Conservation (phyloP, 2,888 invertebrate genomes). For the Torymus aiolomorphi region DNA sequence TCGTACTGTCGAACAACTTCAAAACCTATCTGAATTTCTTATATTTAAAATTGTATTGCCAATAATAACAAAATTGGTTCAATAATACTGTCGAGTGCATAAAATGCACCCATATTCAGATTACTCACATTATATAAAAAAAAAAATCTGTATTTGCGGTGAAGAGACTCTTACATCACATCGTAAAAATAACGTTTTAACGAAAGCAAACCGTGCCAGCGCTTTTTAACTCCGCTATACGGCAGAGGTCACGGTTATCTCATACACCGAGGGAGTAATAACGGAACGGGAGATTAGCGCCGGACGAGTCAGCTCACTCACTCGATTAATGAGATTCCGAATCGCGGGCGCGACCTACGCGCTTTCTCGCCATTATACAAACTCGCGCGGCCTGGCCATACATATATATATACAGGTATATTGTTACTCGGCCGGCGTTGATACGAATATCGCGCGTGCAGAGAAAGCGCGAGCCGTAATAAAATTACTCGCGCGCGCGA, state of each 20-base stretch:
- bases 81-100: too few species aligned
- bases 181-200: too few species aligned
- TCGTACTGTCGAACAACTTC: too few species aligned
- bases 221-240: too few species aligned
- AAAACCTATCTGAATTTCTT: too few species aligned
- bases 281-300: constrained; percentile 8
- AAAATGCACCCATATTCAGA: too few species aligned
- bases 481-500: constrained; percentile 23
- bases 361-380: constrained; percentile 18
- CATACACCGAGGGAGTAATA: not conserved
- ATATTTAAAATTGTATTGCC: too few species aligned
- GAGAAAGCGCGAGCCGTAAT: constrained; percentile 35
- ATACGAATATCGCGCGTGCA: constrained; percentile 24
- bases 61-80: too few species aligned
- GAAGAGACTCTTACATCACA: too few species aligned
- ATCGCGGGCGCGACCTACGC: constrained; percentile 6
- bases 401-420: not conserved
- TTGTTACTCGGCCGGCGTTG: constrained; percentile 4
- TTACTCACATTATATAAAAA: too few species aligned
- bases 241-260: not conserved
- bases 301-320: constrained; percentile 9
- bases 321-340: constrained; percentile 37
- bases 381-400: not conserved
- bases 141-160: too few species aligned
- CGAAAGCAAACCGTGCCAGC: too few species aligned